A percentile compares a stretch with the other conserved stretches of the same genome.
Evolutionary conservation across 2,797 vertebrate genomes (phyloP).

Genomic region (Aselliscus stoliczkanus): DNA sequence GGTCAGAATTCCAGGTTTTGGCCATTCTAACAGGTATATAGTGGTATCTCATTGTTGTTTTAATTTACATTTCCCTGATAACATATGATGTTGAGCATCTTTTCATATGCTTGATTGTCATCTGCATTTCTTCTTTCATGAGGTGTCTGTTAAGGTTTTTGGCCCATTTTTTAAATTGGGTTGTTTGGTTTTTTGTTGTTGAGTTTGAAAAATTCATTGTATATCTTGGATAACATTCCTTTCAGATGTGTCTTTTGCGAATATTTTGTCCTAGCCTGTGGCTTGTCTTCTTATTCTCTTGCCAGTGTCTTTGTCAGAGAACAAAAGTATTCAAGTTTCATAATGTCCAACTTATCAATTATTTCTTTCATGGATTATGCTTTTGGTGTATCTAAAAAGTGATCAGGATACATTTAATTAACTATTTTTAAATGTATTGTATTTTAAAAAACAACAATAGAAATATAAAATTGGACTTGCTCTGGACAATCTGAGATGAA

Average conservation of each 20-base stretch:
- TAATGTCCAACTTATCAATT: background rate
- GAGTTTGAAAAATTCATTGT: background rate
- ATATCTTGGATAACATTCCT: background rate
- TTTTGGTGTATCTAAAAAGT: background rate
- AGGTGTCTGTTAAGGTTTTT: background rate
- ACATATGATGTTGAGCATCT: background rate
- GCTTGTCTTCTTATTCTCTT: background rate
- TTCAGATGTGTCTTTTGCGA: background rate
- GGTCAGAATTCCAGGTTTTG: background rate
- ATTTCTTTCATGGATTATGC: background rate
- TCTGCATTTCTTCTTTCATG: background rate
- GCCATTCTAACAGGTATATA: background rate
- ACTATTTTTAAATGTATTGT: background rate
- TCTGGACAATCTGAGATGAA: background rate
- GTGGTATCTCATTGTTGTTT: background rate
- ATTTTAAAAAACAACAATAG: background rate
- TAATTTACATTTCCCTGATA: background rate
- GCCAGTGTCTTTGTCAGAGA: background rate
- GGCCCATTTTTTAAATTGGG: background rate
- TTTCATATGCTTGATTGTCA: background rate
- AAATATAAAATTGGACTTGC: background rate
- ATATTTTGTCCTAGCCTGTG: background rate
- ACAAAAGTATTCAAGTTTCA: background rate
- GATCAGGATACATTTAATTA: background rate
- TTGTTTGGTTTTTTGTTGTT: background rate